phyloP scores from a whole-genome alignment of 35 echinoderm and acorn worm genomes.

The Lytechinus variegatus region DNA sequence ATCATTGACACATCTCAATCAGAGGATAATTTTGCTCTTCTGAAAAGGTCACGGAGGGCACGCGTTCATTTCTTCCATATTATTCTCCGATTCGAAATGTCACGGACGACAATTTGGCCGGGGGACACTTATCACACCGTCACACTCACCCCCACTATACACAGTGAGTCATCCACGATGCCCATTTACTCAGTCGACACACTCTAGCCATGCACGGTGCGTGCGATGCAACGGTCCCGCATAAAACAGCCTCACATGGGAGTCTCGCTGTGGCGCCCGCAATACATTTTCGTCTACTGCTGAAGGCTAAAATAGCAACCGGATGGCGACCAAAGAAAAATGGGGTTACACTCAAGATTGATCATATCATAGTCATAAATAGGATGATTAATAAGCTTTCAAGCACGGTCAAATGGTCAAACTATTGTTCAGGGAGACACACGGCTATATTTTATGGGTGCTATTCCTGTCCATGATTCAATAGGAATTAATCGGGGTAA shows the following conservation, averaged over 20 bases:
- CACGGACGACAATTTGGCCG: background rate
- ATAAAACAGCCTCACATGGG: background rate
- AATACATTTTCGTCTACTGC: constrained; percentile 28
- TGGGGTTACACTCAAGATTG: background rate
- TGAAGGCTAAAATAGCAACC: constrained; percentile 1
- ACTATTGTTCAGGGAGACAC: background rate
- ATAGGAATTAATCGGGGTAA: background rate
- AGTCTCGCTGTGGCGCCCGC: background rate
- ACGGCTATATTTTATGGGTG: background rate
- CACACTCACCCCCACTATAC: background rate
- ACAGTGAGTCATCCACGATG: constrained; percentile 7
- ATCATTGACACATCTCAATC: too few relatives aligned
- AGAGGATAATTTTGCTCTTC: too few relatives aligned
- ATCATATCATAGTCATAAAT: background rate
- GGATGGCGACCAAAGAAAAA: background rate
- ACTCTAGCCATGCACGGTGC: background rate
- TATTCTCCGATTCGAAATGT: background rate
- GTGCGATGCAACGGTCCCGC: background rate
- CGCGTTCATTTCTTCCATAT: too few relatives aligned
- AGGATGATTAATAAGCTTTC: constrained; percentile 22
- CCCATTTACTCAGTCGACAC: background rate
- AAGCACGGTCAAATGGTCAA: background rate
- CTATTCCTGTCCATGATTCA: background rate
- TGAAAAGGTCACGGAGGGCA: too few relatives aligned
- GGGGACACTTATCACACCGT: background rate